A percentile compares a stretch with the other conserved stretches of the same genome.
Evolutionary conservation across 2,797 vertebrate genomes (phyloP).

Genomic region (Clarias pachynema): DNA sequence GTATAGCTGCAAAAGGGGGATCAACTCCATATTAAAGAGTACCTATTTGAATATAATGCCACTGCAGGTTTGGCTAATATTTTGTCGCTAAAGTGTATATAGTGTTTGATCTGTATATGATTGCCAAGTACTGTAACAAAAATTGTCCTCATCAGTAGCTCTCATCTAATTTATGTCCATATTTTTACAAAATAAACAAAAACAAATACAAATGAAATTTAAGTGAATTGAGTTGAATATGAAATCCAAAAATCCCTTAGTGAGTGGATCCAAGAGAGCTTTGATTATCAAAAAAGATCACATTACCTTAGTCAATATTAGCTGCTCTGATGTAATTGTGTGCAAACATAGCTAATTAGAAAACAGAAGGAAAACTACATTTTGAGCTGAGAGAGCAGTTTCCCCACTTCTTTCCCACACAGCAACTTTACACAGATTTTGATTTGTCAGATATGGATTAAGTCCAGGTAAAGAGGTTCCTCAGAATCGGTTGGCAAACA

Average conservation of each 20-base stretch:
- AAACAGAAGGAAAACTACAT: not conserved
- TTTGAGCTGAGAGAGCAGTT: constrained; percentile 19
- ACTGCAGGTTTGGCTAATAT: too few species aligned
- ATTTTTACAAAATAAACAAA: too few species aligned
- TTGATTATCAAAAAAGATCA: not conserved
- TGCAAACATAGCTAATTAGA: constrained; percentile 4
- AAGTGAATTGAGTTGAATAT: too few species aligned
- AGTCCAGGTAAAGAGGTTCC: constrained; percentile 31
- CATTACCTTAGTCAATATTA: not conserved
- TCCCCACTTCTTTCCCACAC: constrained; percentile 12
- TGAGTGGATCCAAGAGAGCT: not conserved
- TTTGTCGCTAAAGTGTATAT: too few species aligned
- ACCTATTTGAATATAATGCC: too few species aligned
- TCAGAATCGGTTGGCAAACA: constrained; percentile 43
- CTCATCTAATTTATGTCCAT: not conserved
- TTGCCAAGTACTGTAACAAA: too few species aligned
- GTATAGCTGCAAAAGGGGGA: too few species aligned
- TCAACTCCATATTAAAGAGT: too few species aligned
- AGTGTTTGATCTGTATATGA: too few species aligned
- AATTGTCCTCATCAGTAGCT: not conserved
- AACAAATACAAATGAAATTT: too few species aligned
- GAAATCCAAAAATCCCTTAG: not conserved
- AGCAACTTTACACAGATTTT: constrained; percentile 45
- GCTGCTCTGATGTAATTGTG: not conserved
- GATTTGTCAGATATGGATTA: constrained; percentile 55